Percentiles rank a stretch among this genome's conserved stretches.
Evolutionary conservation across 2,113 vertebrate genomes (phyloP).

Genomic region (Excalfactoria chinensis): DNA sequence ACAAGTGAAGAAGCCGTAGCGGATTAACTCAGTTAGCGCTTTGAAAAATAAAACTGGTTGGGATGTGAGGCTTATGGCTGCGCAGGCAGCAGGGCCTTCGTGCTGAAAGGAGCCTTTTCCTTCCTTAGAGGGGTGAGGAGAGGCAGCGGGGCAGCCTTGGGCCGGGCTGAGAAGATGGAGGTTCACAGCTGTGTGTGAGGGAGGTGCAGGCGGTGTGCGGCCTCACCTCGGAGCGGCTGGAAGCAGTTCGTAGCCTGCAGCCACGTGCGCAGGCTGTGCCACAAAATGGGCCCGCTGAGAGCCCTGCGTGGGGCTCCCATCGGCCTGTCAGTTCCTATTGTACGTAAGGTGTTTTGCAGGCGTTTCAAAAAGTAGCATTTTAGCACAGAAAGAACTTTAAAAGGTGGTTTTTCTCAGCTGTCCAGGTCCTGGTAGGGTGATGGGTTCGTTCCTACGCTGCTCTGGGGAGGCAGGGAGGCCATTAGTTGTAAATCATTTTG

Average conservation of each 20-base stretch:
- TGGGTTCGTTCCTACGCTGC: not conserved
- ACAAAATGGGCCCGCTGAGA: too few relatives aligned
- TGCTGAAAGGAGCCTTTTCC: conserved; percentile 1
- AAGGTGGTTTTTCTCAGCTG: not conserved
- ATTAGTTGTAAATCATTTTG: not conserved
- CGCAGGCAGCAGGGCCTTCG: not conserved
- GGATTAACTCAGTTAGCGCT: not conserved
- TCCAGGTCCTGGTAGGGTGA: rapidly evolving
- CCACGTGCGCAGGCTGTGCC: too few relatives aligned
- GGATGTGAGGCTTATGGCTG: not conserved
- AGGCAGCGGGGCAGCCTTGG: too few relatives aligned
- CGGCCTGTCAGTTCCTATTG: not conserved
- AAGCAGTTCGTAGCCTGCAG: too few relatives aligned
- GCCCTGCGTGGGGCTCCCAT: too few relatives aligned
- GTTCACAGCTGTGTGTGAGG: too few relatives aligned
- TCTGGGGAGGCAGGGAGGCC: not conserved
- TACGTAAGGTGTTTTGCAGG: rapidly evolving
- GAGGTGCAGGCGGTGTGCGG: too few relatives aligned
- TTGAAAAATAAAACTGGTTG: too few relatives aligned
- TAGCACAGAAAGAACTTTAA: not conserved
- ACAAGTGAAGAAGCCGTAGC: conserved; percentile 30
- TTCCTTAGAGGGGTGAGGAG: not conserved
- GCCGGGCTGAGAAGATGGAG: too few relatives aligned
- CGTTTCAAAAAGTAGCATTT: not conserved
- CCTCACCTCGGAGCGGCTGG: too few relatives aligned